Evolutionary conservation across 2,113 vertebrate species (phyloP).

Genomic region (Thermophis baileyi): DNA sequence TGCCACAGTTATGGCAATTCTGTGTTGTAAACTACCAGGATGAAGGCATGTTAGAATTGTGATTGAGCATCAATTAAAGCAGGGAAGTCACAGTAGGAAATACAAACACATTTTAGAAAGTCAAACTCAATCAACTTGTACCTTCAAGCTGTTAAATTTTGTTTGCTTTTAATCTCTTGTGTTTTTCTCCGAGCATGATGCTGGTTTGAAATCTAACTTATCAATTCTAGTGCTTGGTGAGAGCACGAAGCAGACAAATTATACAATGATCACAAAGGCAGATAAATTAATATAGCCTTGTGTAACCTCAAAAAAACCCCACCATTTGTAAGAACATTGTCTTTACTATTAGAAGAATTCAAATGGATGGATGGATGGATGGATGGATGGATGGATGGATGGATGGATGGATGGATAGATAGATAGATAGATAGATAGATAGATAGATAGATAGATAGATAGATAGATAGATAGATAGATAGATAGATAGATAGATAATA

Average conservation of each 20-base stretch:
- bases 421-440: not conserved
- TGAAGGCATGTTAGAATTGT: conserved; percentile 49
- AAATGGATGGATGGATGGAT: not conserved
- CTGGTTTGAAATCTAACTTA: conserved; percentile 36
- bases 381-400: not conserved
- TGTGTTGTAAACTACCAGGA: conserved; percentile 56
- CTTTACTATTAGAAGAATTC: not conserved
- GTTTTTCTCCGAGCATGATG: not conserved
- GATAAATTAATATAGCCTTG: not conserved
- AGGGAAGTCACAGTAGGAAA: conserved; percentile 51
- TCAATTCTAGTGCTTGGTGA: conserved; percentile 32
- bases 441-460: no score
- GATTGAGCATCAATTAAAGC: conserved; percentile 53
- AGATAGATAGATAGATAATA: not conserved
- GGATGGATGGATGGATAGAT: not conserved
- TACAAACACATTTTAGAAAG: conserved; percentile 50
- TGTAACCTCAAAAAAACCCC: not conserved
- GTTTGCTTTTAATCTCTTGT: conserved; percentile 46
- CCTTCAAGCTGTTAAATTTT: conserved; percentile 40
- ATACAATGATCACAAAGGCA: not conserved
- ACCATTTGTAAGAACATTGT: not conserved
- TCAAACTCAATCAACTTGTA: conserved; percentile 62
- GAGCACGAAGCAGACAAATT: conserved; percentile 33
- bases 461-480: not conserved
- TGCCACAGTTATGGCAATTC: conserved; percentile 56